phyloP scores from a whole-genome alignment of 1,140 invertebrate genomes.

The Mylabris phalerata region DNA sequence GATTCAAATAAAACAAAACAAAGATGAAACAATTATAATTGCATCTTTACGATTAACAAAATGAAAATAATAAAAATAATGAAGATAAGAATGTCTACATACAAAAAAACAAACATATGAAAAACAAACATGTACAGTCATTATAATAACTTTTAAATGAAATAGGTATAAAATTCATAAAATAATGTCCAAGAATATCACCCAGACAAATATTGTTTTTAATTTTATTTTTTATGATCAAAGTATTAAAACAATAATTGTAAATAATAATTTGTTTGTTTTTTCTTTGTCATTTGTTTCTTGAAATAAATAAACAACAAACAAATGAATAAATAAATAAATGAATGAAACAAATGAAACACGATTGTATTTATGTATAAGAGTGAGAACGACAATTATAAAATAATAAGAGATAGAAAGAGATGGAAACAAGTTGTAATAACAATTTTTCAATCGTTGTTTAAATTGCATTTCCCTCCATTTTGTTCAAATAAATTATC shows the following conservation, averaged over 20 bases:
- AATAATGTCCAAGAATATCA: conserved; percentile 20
- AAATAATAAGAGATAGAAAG: not conserved
- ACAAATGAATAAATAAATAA: too few species aligned
- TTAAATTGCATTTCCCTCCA: not conserved
- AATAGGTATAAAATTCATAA: conserved; percentile 25
- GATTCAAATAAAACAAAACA: too few species aligned
- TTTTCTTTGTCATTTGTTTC: not conserved
- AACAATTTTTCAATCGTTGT: conserved; percentile 10
- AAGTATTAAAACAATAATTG: conserved; percentile 23
- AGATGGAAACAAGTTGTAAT: conserved; percentile 12
- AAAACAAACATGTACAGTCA: conserved; percentile 3
- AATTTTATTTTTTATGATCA: conserved; percentile 26
- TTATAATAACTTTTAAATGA: conserved; percentile 25
- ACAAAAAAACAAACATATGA: too few species aligned
- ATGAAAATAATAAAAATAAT: too few species aligned
- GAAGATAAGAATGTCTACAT: too few species aligned
- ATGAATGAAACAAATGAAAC: too few species aligned
- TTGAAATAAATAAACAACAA: too few species aligned
- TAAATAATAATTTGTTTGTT: conserved; percentile 22
- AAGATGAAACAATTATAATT: too few species aligned
- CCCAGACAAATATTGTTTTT: conserved; percentile 30
- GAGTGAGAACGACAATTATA: too few species aligned
- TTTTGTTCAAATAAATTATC: too few species aligned
- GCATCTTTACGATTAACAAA: too few species aligned
- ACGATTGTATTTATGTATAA: too few species aligned